A percentile compares a stretch with the other conserved stretches of the same genome.
Conservation (phyloP, 2,888 invertebrate genomes). For the Mayetiola destructor region DNA sequence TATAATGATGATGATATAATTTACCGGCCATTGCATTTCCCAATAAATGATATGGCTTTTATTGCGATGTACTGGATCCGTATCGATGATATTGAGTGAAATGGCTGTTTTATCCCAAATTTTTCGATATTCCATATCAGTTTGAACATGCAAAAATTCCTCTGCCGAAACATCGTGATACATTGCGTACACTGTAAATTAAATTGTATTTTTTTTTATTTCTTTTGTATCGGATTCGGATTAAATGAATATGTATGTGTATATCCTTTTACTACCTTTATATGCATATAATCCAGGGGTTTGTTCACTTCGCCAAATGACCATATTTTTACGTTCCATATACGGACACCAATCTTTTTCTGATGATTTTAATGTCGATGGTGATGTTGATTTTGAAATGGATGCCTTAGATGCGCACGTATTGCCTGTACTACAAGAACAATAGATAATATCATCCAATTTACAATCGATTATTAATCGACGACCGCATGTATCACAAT, state of each 20-base stretch:
- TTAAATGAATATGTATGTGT: background rate
- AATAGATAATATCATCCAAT: slow-evolving; percentile 36
- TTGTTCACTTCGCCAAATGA: slow-evolving; percentile 66
- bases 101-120: slow-evolving; percentile 70
- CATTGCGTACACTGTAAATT: slow-evolving; percentile 53
- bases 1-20: slow-evolving; percentile 25
- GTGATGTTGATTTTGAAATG: background rate
- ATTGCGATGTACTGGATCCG: slow-evolving; percentile 39
- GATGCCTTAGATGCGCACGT: slow-evolving; percentile 17
- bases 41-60: slow-evolving; percentile 69
- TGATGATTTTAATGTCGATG: background rate
- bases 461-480: slow-evolving; percentile 33
- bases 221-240: background rate
- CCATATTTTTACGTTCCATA: slow-evolving; percentile 60
- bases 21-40: slow-evolving; percentile 80
- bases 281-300: slow-evolving; percentile 60
- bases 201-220: background rate
- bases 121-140: slow-evolving; percentile 62
- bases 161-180: slow-evolving; percentile 63
- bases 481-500: slow-evolving; percentile 38
- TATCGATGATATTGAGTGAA: slow-evolving; percentile 53
- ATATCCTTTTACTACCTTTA: slow-evolving; percentile 40
- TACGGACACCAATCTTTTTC: slow-evolving; percentile 53
- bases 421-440: slow-evolving; percentile 30
- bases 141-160: slow-evolving; percentile 69